Conservation (phyloP, 1,140 invertebrate genomes). For the Epicauta chinensis region DNA sequence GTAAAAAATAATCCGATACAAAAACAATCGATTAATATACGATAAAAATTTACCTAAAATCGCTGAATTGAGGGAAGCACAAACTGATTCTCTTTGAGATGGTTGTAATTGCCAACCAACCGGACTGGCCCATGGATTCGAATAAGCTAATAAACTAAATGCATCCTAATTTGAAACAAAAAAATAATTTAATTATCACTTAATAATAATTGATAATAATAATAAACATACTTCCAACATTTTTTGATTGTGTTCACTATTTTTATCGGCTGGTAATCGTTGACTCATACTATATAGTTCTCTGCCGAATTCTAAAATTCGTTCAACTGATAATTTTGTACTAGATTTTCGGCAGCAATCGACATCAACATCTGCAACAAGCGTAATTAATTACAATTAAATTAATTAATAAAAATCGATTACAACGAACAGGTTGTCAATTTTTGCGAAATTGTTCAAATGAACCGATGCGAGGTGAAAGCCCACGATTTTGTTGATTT, state of each 20-base stretch:
- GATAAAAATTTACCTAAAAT: conserved; percentile 68
- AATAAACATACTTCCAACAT: conserved; percentile 73
- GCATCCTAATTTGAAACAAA: conserved; percentile 70
- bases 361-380: conserved; percentile 47
- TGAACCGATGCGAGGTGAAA: too few species aligned
- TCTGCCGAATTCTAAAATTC: conserved; percentile 89
- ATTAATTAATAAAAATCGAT: neutral
- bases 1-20: conserved; percentile 35
- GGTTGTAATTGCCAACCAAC: conserved; percentile 93
- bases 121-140: conserved; percentile 95
- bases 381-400: conserved; percentile 2
- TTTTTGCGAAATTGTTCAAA: neutral
- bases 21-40: neutral
- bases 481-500: too few species aligned
- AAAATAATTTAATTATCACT: neutral
- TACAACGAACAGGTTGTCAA: neutral
- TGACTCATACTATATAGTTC: conserved; percentile 89
- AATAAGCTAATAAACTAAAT: conserved; percentile 95
- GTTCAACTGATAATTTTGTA: conserved; percentile 71
- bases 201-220: neutral
- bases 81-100: conserved; percentile 86
- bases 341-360: conserved; percentile 58
- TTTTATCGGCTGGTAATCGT: conserved; percentile 73
- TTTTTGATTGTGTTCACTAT: conserved; percentile 83
- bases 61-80: conserved; percentile 92